Conservation (phyloP, 2,888 invertebrate species). For the Holacanthella duospinosa region DNA sequence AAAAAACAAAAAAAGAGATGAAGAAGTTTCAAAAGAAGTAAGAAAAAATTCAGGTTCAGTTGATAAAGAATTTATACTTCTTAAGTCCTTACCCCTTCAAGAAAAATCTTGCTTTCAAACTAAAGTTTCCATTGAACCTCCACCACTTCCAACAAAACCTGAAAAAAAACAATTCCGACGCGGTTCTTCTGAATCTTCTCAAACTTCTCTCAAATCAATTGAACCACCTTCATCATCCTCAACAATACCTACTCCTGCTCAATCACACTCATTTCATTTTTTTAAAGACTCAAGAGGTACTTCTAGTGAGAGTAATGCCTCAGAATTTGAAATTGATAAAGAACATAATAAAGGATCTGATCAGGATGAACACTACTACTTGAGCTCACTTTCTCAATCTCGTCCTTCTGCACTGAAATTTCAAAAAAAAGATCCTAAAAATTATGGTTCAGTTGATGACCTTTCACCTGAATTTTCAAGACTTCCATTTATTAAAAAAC, state of each 20-base stretch:
- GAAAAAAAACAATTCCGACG: neutral
- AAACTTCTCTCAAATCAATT: neutral
- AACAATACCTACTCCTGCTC: neutral
- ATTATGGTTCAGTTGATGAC: constrained; percentile 45
- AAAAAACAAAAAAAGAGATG: neutral
- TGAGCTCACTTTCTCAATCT: neutral
- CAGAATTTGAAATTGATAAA: neutral
- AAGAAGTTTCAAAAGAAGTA: neutral
- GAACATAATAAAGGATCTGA: neutral
- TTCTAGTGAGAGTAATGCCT: constrained; percentile 5
- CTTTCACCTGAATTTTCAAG: constrained; percentile 77
- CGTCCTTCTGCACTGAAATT: constrained; percentile 24
- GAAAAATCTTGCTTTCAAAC: constrained; percentile 11
- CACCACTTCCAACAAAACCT: constrained; percentile 7
- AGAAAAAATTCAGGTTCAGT: neutral
- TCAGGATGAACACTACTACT: neutral
- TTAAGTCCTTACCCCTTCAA: neutral
- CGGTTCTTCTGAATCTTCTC: neutral
- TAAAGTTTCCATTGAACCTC: constrained; percentile 17
- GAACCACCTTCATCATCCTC: neutral
- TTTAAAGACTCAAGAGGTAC: neutral
- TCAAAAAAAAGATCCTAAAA: constrained; percentile 26
- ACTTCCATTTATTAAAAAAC: constrained; percentile 73
- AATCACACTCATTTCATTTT: too few species aligned
- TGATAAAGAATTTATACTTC: neutral